phyloP scores from a whole-genome alignment of 2,888 invertebrate genomes.

The Baccha elongata region DNA sequence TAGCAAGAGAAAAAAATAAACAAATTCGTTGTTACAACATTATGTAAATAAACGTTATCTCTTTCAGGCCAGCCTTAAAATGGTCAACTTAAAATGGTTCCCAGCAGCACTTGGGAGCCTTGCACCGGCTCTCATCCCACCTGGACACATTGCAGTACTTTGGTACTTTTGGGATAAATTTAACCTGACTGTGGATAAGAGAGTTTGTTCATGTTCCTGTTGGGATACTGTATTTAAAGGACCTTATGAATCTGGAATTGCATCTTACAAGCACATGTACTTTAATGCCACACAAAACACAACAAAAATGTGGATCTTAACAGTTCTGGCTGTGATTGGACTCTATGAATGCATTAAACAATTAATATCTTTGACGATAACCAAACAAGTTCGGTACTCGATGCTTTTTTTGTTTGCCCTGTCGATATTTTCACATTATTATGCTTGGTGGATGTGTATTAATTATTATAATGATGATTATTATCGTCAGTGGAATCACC shows the following conservation, averaged over 20 bases:
- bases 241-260: constrained; percentile 87
- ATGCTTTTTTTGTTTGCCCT: constrained; percentile 85
- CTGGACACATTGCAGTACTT: constrained; percentile 85
- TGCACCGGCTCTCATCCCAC: constrained; percentile 84
- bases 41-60: too few species aligned
- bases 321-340: constrained; percentile 84
- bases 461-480: constrained; percentile 89
- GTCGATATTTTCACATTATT: constrained; percentile 87
- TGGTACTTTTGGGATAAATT: constrained; percentile 88
- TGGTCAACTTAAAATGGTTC: constrained; percentile 81
- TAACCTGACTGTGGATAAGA: constrained; percentile 86
- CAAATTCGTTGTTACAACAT: too few species aligned
- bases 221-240: constrained; percentile 91
- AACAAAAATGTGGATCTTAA: constrained; percentile 86
- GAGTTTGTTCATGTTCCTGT: constrained; percentile 88
- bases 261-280: constrained; percentile 88
- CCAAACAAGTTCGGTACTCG: constrained; percentile 84
- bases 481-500: constrained; percentile 88
- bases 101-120: constrained; percentile 81
- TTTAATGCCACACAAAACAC: constrained; percentile 87
- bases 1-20: too few species aligned
- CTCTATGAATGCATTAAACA: constrained; percentile 86
- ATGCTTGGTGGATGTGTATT: constrained; percentile 88
- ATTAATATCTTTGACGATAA: constrained; percentile 83
- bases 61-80: constrained; percentile 50